These are phyloP conservation scores for Corydoras sp. DNA, from an alignment of 2,113 vertebrate genomes.

Conservation along the genomic window DNA sequence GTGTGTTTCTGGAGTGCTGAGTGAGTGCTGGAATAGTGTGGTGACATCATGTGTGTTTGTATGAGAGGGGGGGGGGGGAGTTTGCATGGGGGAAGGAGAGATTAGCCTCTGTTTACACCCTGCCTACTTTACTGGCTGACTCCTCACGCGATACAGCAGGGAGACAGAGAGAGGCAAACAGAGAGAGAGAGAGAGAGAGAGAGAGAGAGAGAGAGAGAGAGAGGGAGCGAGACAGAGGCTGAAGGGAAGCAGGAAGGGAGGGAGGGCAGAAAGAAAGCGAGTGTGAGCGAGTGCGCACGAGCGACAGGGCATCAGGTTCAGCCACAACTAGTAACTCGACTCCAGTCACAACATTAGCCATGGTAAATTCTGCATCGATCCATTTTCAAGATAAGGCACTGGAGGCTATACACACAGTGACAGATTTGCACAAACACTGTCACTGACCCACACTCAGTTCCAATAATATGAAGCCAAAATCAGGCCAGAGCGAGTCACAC, in stretches of 20 bases:
- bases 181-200: conserved; percentile 9
- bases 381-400: conserved; percentile 29
- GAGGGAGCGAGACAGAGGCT: conserved; percentile 7
- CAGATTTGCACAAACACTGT: conserved; percentile 28
- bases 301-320: conserved; percentile 35
- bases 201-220: neutral
- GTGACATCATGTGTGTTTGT: conserved; percentile 68
- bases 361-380: conserved; percentile 47
- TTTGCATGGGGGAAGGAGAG: conserved; percentile 38
- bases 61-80: conserved; percentile 43
- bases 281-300: neutral
- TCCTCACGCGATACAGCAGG: conserved; percentile 33
- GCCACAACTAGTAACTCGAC: conserved; percentile 45
- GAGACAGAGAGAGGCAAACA: neutral
- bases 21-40: conserved; percentile 29
- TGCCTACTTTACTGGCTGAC: conserved; percentile 13
- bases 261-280: neutral
- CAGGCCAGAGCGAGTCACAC: neutral
- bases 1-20: conserved; percentile 22
- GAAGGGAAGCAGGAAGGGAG: neutral
- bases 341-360: conserved; percentile 43
- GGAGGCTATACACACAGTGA: conserved; percentile 18
- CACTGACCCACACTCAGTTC: conserved; percentile 2
- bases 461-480: conserved; percentile 10
- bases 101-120: conserved; percentile 51